Base-by-base conservation (phyloP, 2,113 vertebrate genomes). In the Rynchops niger region DNA sequence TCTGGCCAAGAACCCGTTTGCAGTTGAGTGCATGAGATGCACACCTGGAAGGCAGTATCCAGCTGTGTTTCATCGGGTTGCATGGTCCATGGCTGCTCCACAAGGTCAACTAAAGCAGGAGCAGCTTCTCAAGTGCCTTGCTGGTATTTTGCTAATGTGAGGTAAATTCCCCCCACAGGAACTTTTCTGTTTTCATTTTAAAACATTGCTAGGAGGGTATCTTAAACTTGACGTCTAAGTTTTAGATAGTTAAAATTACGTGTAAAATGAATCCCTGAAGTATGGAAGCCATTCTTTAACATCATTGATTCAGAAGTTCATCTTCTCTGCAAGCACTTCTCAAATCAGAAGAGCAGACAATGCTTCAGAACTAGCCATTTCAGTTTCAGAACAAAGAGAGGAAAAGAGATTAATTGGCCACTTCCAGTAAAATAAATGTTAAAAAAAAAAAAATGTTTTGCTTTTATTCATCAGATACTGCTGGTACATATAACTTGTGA, bases 81-180 rank as follows among this genome's bases (percentile, higher is more conserved):
- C 38, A 11, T 18, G 30, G 52, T 34, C 71, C 38, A 22, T 45
- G 32, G 16, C 19, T 69, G 19, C n/a, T 45, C 40, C 67, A 77
- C 29, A 58, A 43, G 13, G 5, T 22, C 50, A 78, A 7, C 15
- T 26, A 84, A 59, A 82, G 34, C 12, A 49, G 15, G 11, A 47
- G 10, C 30, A 63, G 9, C 25, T 58, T 67, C 61, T 85, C 45
- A 22, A 43, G 11, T 16, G 5, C 6, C 29, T 86, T 84, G 18
- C 66, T 71, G 56, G 59, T 2, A 17, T 0, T 52, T 5, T 70
- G 13, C 17, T 85, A 32, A 40, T 0, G 0, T 15, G 22, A 26
- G 2, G 5, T 47, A 71, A 70, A 43, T 62, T 69, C 3, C 15
- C 6, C 11, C 1, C 21, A 22, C 1, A 13, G 22, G 45, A 66